Evolutionary conservation across 1,140 invertebrate genomes (phyloP), one percentile per base, ranked within the genome.

Genomic region (Hylyphantes graminicola): DNA sequence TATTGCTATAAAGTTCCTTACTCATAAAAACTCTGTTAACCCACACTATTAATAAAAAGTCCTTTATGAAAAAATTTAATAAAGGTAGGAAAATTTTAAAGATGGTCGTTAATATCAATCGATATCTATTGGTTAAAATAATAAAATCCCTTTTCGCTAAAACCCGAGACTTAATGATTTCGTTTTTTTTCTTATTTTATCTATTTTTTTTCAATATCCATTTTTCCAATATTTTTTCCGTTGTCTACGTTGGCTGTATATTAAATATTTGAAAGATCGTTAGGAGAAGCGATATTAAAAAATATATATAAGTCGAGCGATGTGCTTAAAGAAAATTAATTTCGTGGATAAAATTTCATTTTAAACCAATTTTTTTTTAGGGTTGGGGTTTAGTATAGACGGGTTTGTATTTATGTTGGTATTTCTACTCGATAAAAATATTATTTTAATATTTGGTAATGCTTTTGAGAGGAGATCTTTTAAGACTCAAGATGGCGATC

Each of bases 251-350:
- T 4, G 68, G 68, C 51, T 70, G 68, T 70, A 74, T 74, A 74
- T 74, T 74, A 74, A 74, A 74, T 74, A 74, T 74, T 74, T 21
- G 6, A 74, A 74, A 59, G 72, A 74, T 59, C 72, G 72, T 74
- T 74, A 74, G 53, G 5, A 0, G 55, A n/a, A 10, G 19, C 13
- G 55, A 74, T 74, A 74, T 74, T 74, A 74, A 74, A 74, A 74
- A 51, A 50, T n/a, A 15, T 61, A 1, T 61, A 17, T 15, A 74
- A 74, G 19, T 59, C 48, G 51, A 35, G 72, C 53, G 17, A 15
- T 21, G 13, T 21, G 70, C 19, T 35, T 61, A 74, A 74, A 74
- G 53, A 57, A 74, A 74, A 74, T 74, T 74, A 74, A 74, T 74
- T 74, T 74, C 59, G 72, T n/a, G 13, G 72, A 35, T 59, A 59